phyloP scores from a whole-genome alignment of 1,140 invertebrate genomes.

The Phymorhynchus buccinoides region DNA sequence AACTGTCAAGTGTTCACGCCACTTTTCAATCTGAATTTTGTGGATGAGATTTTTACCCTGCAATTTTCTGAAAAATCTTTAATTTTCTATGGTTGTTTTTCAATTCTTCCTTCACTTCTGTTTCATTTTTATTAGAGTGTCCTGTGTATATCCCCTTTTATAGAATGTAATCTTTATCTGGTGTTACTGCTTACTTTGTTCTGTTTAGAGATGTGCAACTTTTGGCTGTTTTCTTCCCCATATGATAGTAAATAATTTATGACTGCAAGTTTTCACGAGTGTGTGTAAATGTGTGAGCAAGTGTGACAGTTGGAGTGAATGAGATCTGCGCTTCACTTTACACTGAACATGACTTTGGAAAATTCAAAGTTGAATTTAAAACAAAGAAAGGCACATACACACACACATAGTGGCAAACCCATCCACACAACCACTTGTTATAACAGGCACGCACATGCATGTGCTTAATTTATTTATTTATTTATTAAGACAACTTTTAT shows the following conservation, averaged over 20 bases:
- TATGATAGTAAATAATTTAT: conserved; percentile 22
- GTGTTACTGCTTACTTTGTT: not conserved
- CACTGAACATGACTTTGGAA: not conserved
- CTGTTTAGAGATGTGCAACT: conserved; percentile 12
- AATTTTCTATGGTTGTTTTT: not conserved
- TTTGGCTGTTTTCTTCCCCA: conserved; percentile 29
- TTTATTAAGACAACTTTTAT: too few species aligned
- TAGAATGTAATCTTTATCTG: not conserved
- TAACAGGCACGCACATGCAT: too few species aligned
- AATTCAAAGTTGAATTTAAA: too few species aligned
- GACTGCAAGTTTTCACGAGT: not conserved
- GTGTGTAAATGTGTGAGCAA: not conserved
- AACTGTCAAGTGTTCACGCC: too few species aligned
- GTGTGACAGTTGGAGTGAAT: not conserved
- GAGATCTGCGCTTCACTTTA: not conserved
- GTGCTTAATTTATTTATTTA: too few species aligned
- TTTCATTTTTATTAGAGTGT: not conserved
- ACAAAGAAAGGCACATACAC: not conserved
- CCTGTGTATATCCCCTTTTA: not conserved
- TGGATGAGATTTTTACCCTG: not conserved
- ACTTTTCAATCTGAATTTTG: not conserved
- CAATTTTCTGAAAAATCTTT: not conserved
- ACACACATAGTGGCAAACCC: not conserved
- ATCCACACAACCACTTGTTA: too few species aligned
- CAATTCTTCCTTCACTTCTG: not conserved